Evolutionary conservation across 2,888 invertebrate species (phyloP).

Genomic region (Drosophila meridiana): DNA sequence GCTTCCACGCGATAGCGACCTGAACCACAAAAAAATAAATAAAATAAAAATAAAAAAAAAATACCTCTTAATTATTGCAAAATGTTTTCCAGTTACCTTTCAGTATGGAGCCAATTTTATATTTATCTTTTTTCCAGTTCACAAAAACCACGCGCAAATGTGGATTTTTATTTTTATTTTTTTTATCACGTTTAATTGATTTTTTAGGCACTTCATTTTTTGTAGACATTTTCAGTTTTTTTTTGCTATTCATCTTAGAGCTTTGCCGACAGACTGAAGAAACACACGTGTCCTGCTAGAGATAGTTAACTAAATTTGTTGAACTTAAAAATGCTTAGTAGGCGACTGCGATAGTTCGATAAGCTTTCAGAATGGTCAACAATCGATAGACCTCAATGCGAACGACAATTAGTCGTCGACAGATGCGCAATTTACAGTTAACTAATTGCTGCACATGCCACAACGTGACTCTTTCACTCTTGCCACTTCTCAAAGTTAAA

Average conservation of each 20-base stretch:
- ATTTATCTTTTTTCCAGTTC: background rate
- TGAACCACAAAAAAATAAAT: background rate
- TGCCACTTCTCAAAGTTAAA: slow-evolving; percentile 57
- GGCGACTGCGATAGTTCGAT: background rate
- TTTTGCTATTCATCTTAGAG: background rate
- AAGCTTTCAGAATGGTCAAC: background rate
- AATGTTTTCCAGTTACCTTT: background rate
- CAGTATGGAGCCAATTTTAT: background rate
- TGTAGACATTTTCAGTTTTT: background rate
- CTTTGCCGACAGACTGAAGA: background rate
- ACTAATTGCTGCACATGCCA: slow-evolving; percentile 68
- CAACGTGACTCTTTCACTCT: slow-evolving; percentile 39
- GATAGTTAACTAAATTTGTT: background rate
- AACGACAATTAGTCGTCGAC: slow-evolving; percentile 20
- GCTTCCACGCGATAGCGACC: slow-evolving; percentile 2
- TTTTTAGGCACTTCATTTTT: no score
- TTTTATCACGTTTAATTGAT: background rate
- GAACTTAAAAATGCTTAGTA: background rate
- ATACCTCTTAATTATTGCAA: background rate
- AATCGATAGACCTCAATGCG: slow-evolving; percentile 11
- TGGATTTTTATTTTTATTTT: background rate
- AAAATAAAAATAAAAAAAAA: background rate
- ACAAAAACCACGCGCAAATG: background rate
- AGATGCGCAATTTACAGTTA: slow-evolving; percentile 28
- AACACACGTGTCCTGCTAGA: no score